These are phyloP conservation scores for Grammomys surdaster DNA, from an alignment of 2,113 vertebrate species.

Conservation along the genomic window DNA sequence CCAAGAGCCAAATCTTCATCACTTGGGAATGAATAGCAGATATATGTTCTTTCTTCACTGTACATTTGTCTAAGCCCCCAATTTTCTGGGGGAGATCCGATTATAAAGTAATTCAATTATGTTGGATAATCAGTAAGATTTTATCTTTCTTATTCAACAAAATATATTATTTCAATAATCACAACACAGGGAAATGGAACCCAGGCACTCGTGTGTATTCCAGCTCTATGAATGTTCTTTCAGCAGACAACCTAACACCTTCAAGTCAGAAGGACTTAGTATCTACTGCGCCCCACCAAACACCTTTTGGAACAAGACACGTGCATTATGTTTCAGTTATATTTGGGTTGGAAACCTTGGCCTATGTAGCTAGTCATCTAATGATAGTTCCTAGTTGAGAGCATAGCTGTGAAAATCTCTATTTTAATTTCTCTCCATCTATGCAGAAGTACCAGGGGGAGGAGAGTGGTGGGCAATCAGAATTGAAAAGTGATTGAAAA, in stretches of 20 bases:
- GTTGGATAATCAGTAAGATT: background rate
- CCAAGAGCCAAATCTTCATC: background rate
- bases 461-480: conserved; percentile 73
- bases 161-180: conserved; percentile 17
- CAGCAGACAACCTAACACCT: background rate
- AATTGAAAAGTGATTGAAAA: conserved; percentile 75
- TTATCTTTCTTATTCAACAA: background rate
- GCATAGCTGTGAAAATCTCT: conserved; percentile 52
- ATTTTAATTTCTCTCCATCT: conserved; percentile 78
- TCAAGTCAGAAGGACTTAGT: background rate
- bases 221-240: background rate
- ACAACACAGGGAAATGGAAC: background rate
- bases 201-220: background rate
- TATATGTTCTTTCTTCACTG: conserved; percentile 2
- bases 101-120: background rate
- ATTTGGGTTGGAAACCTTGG: background rate
- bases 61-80: background rate
- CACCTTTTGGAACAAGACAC: background rate
- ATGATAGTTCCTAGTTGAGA: conserved; percentile 43
- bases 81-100: background rate
- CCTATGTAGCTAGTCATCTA: background rate
- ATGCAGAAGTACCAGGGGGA: conserved; percentile 71
- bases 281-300: background rate
- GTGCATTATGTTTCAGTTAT: background rate
- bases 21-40: background rate